Evolutionary conservation across 2,888 invertebrate species (phyloP), one percentile per base, ranked within the genome.

Genomic region (Eretmocerus hayati): DNA sequence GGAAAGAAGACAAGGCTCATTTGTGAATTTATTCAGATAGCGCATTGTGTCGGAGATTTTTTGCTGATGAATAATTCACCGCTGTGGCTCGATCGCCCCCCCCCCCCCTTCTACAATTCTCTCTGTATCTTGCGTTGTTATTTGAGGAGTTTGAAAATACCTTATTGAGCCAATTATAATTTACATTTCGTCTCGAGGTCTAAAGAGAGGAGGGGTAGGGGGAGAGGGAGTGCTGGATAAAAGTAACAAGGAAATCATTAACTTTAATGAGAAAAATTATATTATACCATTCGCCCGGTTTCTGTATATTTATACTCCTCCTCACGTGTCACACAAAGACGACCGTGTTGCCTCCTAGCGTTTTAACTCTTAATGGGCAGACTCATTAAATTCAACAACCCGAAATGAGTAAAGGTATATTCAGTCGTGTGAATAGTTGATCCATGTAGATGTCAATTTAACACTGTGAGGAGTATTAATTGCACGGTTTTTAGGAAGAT

Each of bases 241-340:
- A 26, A 26, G n/a, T 26, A 26, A 26, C 26, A 33, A 22, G 30
- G 33, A 22, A 42, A 35, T 41, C 39, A 41, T 46, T 46, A 46
- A 33, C 26, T 39, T 46, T 46, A 46, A 40, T 46, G 23, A 46
- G 40, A 11, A 26, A 26, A 26, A 26, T 26, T 11, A 46, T 38
- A 46, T 22, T 9, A 33, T 35, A 9, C 11, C 35, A 15, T 3
- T 13, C 3, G 22, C 18, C 11, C 11, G 26, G 26, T 9, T 26
- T 11, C 26, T 26, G 26, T 26, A 26, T 26, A 26, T 26, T 11
- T 26, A 26, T 26, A 26, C 26, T 11, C 26, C 8, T 11, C 11
- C 26, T 6, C 26, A 9, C 26, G 26, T 11, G 26, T n/a, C 26
- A 11, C 26, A 26, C 26, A 11, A 26, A 9, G 26, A 26, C 11